Conservation (phyloP, 2,888 invertebrate genomes). For the Proisotoma minuta region DNA sequence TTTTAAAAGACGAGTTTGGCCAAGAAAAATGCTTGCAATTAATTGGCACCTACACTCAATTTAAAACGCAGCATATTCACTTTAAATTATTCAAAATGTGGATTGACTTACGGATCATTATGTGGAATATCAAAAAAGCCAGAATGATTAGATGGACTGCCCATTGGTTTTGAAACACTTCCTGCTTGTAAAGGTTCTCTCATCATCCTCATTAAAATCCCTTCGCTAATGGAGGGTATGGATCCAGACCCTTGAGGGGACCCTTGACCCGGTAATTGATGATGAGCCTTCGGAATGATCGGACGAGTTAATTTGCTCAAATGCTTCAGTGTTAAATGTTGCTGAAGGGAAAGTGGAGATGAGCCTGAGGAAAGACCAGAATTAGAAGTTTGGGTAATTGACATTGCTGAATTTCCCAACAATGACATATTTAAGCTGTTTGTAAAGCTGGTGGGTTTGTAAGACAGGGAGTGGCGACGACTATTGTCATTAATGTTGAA, state of each 20-base stretch:
- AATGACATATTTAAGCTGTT: conserved; percentile 19
- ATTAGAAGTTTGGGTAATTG: conserved; percentile 22
- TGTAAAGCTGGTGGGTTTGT: conserved; percentile 30
- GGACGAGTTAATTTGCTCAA: conserved; percentile 36
- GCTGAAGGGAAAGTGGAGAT: conserved; percentile 20
- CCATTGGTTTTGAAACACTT: conserved; percentile 19
- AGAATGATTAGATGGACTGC: conserved; percentile 28
- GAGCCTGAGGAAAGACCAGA: not conserved
- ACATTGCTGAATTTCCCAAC: conserved; percentile 21
- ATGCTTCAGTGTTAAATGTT: conserved; percentile 27
- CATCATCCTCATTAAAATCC: conserved; percentile 46
- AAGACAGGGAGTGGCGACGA: conserved; percentile 31
- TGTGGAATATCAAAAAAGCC: conserved; percentile 43
- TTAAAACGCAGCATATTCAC: too few species aligned
- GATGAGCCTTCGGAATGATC: conserved; percentile 36
- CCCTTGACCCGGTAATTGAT: conserved; percentile 20
- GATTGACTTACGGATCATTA: conserved; percentile 39
- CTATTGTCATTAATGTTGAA: conserved; percentile 35
- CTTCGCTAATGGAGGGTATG: conserved; percentile 38
- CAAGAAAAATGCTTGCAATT: too few species aligned
- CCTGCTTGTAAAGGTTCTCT: conserved; percentile 41
- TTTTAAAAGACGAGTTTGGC: too few species aligned
- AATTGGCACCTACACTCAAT: too few species aligned
- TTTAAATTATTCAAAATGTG: too few species aligned
- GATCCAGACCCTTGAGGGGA: conserved; percentile 19